These are phyloP conservation scores for Apis dorsata DNA, from an alignment of 1,140 invertebrate genomes.

Conservation along the genomic window DNA sequence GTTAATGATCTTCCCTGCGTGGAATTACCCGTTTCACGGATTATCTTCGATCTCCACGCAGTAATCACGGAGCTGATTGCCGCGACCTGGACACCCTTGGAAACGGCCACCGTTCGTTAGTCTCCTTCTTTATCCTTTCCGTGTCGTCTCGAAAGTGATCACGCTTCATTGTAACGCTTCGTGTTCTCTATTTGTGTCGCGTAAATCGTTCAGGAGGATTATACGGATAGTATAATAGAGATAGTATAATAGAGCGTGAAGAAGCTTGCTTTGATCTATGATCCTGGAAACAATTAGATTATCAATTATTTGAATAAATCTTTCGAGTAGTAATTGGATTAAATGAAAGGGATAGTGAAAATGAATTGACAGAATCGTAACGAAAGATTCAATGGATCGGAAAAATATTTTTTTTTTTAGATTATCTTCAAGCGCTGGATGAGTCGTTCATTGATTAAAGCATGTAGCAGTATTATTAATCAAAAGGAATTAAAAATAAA, in stretches of 20 bases:
- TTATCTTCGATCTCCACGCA: constrained; percentile 16
- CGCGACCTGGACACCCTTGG: background rate
- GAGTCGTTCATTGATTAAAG: too few species aligned
- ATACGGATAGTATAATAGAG: too few species aligned
- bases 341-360: background rate
- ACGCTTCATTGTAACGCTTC: constrained; percentile 10
- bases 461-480: too few species aligned
- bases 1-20: constrained; percentile 8
- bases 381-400: background rate
- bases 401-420: background rate
- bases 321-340: background rate
- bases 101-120: constrained; percentile 2
- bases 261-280: background rate
- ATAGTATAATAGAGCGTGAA: too few species aligned
- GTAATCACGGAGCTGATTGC: constrained; percentile 5
- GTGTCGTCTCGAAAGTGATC: background rate
- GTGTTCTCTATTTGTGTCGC: background rate
- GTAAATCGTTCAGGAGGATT: background rate
- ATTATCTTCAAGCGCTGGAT: background rate
- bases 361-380: background rate
- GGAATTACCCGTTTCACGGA: background rate
- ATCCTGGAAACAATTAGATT: background rate
- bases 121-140: background rate
- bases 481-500: too few species aligned
- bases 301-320: background rate